Conservation (phyloP, 2,888 invertebrate species). For the Pyrrhia umbra region DNA sequence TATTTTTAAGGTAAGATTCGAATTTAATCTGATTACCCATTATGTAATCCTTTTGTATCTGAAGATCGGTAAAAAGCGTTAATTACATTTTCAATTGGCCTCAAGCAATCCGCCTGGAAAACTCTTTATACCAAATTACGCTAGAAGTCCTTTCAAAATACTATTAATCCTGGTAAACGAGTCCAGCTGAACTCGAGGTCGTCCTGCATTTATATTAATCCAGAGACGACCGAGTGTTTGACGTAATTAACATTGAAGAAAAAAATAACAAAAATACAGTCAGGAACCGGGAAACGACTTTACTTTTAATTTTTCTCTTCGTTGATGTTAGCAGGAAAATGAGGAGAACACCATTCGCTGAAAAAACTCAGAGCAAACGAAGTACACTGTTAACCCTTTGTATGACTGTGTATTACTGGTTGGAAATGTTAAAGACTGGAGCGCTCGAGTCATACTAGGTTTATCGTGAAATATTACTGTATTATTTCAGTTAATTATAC, state of each 20-base stretch:
- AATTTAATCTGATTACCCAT: background rate
- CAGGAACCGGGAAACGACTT: constrained; percentile 11
- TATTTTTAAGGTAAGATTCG: background rate
- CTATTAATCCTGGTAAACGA: constrained; percentile 9
- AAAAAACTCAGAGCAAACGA: constrained; percentile 17
- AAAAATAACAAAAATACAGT: constrained; percentile 6
- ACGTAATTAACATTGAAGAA: constrained; percentile 26
- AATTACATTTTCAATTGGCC: background rate
- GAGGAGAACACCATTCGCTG: constrained; percentile 11
- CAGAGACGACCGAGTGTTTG: constrained; percentile 10
- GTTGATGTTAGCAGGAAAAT: constrained; percentile 29
- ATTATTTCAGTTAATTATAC: constrained; percentile 1
- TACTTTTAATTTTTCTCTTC: constrained; percentile 23
- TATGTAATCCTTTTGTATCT: background rate
- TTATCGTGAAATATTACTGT: background rate
- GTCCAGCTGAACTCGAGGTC: background rate
- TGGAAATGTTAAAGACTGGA: constrained; percentile 24
- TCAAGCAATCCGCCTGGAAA: constrained; percentile 11
- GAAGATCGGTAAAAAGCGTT: background rate
- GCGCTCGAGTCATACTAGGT: constrained; percentile 1
- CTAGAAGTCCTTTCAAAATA: constrained; percentile 20
- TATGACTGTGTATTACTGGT: constrained; percentile 11
- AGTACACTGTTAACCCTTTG: constrained; percentile 24
- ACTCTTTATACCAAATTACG: constrained; percentile 20
- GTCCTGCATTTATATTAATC: constrained; percentile 15